Evolutionary conservation across 1,140 invertebrate species (phyloP), one percentile per base, ranked within the genome.

Genomic region (Pseudoatta argentina): DNA sequence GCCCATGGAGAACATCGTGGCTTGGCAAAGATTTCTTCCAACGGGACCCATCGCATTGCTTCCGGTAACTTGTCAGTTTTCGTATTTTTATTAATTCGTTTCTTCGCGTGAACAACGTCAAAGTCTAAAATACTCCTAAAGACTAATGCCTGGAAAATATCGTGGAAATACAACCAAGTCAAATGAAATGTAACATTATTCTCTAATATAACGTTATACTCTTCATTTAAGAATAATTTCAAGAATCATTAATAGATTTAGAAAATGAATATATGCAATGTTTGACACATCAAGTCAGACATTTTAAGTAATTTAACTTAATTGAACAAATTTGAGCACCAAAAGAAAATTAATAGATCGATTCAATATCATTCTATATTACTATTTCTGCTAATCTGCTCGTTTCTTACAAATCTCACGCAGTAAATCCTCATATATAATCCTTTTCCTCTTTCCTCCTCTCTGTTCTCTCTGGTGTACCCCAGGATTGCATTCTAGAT

Each of bases 11-110:
- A 99, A 99, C 94, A 96, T 96, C 55, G 97, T 98, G 51, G 99
- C 99, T 0, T 99, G 99, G 98, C 99, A 99, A 94, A 96, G 98
- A 86, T 99, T 99, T 95, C 94, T 99, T 78, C 97, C 98, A 2
- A 97, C 96, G 24, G 99, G 99, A 4, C 98, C 98, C 0, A 96
- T 99, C 48, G 99, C 99, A 18, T 93, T 99, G 51, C 95, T 99
- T 55, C 99, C 99, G 55, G 97, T 98, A 96, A 96, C 95, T 91
- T 69, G 0, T 39, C 30, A 77, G 69, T 77, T 71, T 73, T 27
- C 48, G 21, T 72, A 69, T 59, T n/a, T 71, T n/a, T 71, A 59
- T 21, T 48, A 71, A 81, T 12, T 18, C 30, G 10, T n/a, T 14
- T 48, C 7, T 75, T 79, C 14, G 5, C 24, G n/a, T 1, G 16